Evolutionary conservation across 1,140 invertebrate species (phyloP), one percentile per base, ranked within the genome.

Genomic region (Arion vulgaris): DNA sequence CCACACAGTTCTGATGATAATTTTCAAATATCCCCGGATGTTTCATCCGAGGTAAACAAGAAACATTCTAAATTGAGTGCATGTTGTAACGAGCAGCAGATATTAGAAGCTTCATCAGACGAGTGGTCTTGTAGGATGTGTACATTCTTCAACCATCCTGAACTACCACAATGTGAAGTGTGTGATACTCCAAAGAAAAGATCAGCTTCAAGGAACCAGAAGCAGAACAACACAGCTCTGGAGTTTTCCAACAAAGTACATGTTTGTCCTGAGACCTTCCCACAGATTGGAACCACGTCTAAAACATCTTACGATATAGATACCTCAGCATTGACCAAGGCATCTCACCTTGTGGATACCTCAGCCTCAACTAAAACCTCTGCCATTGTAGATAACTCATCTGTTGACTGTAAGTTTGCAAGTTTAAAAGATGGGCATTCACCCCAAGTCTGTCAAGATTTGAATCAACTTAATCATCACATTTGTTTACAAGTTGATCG

Each of bases 91-190:
- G 7, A 76, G 74, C 28, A 41, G 32, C 41, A 76, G 49, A 13
- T 19, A n/a, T 66, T 53, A 13, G 15, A 23, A 53, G n/a, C 23
- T 62, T 62, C 28, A 34, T 34, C 34, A 45, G 51, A 75, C 34
- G 41, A 85, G 15, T 90, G 89, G 89, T 74, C 79, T 0, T 90
- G 89, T 77, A 23, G 19, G 62, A 74, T 73, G 11, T 90, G 89
- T 81, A 91, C 90, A 4, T 91, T 88, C 62, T 38, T 87, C 19
- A 91, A 91, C 78, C 86, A 89, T 83, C 28, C 23, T 68, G 85
- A 84, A 28, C 71, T 90, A 15, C 84, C 81, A 15, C 86, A 79
- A 36, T 91, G 90, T 88, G 89, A 90, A 86, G 87, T 90, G 32
- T 91, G 90, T 86, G 85, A 87, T 32, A 87, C 88, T 4, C 86